Percentiles rank a stretch among this genome's conserved stretches.
Conservation (phyloP, 2,113 vertebrate genomes). For the Dipodomys spectabilis region DNA sequence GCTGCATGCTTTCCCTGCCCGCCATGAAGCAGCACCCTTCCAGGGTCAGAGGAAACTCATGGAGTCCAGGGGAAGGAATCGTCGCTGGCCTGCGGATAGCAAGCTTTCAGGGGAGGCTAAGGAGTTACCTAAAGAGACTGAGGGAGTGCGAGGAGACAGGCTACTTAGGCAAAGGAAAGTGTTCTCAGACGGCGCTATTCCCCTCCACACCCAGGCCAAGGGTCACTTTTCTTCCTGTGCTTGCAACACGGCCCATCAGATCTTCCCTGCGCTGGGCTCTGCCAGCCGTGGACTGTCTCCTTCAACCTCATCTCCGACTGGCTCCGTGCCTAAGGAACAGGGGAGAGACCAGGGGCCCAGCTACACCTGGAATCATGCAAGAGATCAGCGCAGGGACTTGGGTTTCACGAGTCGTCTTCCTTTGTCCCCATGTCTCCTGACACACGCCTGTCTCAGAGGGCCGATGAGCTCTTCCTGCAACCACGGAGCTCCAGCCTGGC, state of each 20-base stretch:
- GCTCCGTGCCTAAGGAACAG: neutral
- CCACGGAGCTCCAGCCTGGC: neutral
- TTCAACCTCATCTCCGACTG: neutral
- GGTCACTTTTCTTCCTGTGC: too few relatives aligned
- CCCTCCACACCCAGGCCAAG: too few relatives aligned
- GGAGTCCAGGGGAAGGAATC: neutral
- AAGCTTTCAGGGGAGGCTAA: neutral
- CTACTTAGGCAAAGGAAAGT: neutral
- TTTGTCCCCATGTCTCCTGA: neutral
- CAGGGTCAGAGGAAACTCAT: neutral
- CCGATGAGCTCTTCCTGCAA: neutral
- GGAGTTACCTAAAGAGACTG: neutral
- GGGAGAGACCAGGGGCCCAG: neutral
- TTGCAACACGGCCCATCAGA: too few relatives aligned
- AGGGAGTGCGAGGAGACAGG: neutral
- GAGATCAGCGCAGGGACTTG: accelerated
- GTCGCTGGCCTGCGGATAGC: too few relatives aligned
- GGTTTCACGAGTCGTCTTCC: neutral
- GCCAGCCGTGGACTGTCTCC: too few relatives aligned
- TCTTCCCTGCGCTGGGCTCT: too few relatives aligned
- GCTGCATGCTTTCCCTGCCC: too few relatives aligned
- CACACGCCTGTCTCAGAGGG: neutral
- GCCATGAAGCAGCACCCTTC: too few relatives aligned
- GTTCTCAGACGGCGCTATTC: neutral
- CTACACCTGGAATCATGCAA: neutral